Evolutionary conservation across 2,888 invertebrate species (phyloP).

Genomic region (Acronicta alni): DNA sequence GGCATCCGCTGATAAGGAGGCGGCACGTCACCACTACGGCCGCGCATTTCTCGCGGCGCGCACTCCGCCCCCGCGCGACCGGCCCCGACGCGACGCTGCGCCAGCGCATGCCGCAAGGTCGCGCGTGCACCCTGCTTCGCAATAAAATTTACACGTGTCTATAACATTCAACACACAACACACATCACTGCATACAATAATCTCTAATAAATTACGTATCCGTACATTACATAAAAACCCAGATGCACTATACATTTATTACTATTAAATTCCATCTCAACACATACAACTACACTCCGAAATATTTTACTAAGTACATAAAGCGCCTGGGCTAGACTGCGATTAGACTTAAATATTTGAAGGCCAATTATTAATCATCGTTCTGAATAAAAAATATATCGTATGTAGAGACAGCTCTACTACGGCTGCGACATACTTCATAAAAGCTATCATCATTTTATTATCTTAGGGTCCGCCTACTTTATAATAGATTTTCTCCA

Average conservation of each 20-base stretch:
- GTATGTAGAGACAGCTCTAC: conserved; percentile 49
- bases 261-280: conserved; percentile 3
- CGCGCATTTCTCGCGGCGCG: conserved; percentile 74
- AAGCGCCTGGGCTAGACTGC: conserved; percentile 36
- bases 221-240: conserved; percentile 22
- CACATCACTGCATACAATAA: conserved; percentile 52
- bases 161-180: no score
- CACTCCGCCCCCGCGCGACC: conserved; percentile 46
- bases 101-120: conserved; percentile 66
- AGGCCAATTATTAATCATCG: conserved; percentile 55
- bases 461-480: conserved; percentile 33
- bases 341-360: conserved; percentile 45
- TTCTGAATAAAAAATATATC: conserved; percentile 48
- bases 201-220: conserved; percentile 28
- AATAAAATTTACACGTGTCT: conserved; percentile 79
- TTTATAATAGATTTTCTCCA: conserved; percentile 16
- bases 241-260: conserved; percentile 16
- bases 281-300: conserved; percentile 5
- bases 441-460: conserved; percentile 42
- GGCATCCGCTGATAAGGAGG: conserved; percentile 78
- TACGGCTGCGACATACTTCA: conserved; percentile 36
- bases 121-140: conserved; percentile 70
- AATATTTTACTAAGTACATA: conserved; percentile 11
- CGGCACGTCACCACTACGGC: conserved; percentile 68
- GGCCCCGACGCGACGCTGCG: conserved; percentile 50